These are phyloP conservation scores for Ommatoiulus sabulosus DNA, from an alignment of 2,888 invertebrate genomes.

Conservation along the genomic window DNA sequence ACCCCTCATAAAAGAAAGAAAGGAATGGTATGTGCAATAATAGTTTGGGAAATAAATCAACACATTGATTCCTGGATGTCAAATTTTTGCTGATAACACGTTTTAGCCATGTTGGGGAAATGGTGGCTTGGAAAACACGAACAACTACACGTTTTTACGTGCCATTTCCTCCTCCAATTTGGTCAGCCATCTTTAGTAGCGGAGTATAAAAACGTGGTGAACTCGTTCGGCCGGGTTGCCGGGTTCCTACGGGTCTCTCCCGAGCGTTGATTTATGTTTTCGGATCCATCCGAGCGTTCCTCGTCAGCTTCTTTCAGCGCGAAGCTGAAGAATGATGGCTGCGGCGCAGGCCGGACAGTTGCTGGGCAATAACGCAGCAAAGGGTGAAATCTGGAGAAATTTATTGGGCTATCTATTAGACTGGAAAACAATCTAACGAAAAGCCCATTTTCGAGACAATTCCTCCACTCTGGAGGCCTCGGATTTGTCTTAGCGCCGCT, in stretches of 20 bases:
- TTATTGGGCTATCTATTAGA: constrained; percentile 43
- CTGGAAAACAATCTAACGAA: constrained; percentile 43
- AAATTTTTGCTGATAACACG: no score
- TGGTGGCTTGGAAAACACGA: no score
- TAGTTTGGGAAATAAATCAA: no score
- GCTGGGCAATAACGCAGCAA: constrained; percentile 16
- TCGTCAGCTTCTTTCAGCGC: constrained; percentile 8
- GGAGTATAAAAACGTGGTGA: no score
- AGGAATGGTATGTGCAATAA: no score
- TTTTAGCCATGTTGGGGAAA: no score
- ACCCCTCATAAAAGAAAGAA: no score
- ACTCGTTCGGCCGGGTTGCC: no score
- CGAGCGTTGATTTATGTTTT: neutral
- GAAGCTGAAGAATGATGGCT: constrained; percentile 38
- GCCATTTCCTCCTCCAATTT: no score
- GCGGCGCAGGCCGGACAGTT: constrained; percentile 8
- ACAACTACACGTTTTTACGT: no score
- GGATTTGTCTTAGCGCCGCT: neutral
- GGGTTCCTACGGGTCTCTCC: neutral
- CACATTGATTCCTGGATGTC: no score
- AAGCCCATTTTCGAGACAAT: constrained; percentile 43
- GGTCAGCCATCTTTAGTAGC: no score
- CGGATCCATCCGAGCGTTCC: constrained; percentile 13
- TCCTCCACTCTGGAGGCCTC: constrained; percentile 23
- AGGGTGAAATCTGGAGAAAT: constrained; percentile 43